Base-by-base conservation (phyloP, 1,140 invertebrate genomes). In the Whitmania pigra region DNA sequence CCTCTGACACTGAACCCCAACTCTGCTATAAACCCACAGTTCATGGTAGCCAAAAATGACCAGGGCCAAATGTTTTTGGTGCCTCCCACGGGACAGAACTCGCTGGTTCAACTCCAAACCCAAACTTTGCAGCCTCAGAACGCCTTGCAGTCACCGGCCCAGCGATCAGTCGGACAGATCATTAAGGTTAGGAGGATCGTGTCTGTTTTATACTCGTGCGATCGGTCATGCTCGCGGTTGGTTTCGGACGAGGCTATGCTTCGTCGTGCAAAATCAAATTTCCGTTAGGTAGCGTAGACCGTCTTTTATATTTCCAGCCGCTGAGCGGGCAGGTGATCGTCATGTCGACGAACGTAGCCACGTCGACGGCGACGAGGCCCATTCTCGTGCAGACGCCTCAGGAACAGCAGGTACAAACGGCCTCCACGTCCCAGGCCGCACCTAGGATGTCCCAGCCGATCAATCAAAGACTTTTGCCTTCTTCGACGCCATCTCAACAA, bases 51-150 rank as follows among this genome's bases (percentile, higher is more conserved):
- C 11, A 63, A 63, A 63, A 63, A 63, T 63, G 57, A 63, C 22
- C 57, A 63, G 57, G 57, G 57, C 57, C 57, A 63, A 31, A 22
- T 63, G 22, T 22, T 63, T 63, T 22, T 63, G 22, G 57, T 63
- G 57, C 57, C 43, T 17, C 43, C 43, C 5, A 15, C 43, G 5
- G 43, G 43, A 13, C 43, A 49, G 43, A 49, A 11, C 43, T 13
- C 43, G 2, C 13, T 49, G 43, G 43, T 49, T 11, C 43, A 49
- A 49, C 43, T 49, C 43, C 43, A 49, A 49, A 49, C 43, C 43
- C 43, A 63, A 63, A 22, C 22, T 13, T 63, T 63, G 22, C 57
- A 63, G 57, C 57, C 29, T 25, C 57, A 63, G 57, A 22, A 63
- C 22, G 22, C 57, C 22, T 31, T 25, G 57, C 22, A 31, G 22